Evolutionary conservation across 2,113 vertebrate genomes (phyloP).

Genomic region (Pholis gunnellus): DNA sequence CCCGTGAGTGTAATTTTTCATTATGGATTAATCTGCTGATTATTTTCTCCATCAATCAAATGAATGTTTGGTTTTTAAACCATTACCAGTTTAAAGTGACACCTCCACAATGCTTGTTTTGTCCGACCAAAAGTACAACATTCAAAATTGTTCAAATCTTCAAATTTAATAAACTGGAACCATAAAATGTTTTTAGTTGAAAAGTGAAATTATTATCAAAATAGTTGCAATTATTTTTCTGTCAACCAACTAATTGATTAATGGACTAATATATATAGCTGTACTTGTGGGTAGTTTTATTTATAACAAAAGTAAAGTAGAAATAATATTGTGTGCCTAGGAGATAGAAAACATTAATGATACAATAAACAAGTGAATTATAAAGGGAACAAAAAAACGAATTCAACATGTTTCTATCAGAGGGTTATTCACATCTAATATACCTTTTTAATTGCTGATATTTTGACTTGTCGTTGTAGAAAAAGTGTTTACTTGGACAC

Average conservation of each 20-base stretch:
- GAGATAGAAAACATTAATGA: neutral
- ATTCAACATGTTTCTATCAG: neutral
- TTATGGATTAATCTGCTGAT: neutral
- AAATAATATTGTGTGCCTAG: neutral
- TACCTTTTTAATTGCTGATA: neutral
- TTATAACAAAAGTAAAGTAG: neutral
- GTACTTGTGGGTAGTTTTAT: neutral
- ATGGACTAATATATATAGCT: neutral
- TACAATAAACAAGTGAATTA: neutral
- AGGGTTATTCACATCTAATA: neutral
- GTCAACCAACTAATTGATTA: neutral
- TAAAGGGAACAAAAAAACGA: neutral
- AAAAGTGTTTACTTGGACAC: neutral
- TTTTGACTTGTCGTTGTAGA: too few species aligned
- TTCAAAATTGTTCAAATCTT: neutral
- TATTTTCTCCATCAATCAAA: neutral
- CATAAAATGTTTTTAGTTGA: neutral
- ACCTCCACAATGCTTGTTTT: neutral
- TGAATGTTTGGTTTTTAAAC: neutral
- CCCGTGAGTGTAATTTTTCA: neutral
- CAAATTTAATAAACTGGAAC: neutral
- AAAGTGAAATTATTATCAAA: neutral
- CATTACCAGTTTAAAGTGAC: too few species aligned
- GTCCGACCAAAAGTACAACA: neutral
- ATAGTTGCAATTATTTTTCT: neutral